Conservation (phyloP, 2,888 invertebrate species). For the Drosophila helvetica region DNA sequence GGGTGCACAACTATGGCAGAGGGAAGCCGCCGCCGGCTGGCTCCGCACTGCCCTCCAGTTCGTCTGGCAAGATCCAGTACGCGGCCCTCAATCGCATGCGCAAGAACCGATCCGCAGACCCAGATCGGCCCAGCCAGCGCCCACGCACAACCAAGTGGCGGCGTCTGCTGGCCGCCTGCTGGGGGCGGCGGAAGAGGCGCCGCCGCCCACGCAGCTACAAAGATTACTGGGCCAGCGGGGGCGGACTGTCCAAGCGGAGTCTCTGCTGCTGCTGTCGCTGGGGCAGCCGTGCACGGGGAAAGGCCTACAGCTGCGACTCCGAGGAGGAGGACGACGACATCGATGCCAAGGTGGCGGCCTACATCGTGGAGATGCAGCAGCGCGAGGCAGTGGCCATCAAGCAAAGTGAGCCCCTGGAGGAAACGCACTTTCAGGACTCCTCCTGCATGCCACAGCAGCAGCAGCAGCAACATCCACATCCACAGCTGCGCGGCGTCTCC, state of each 20-base stretch:
- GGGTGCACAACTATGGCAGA: constrained; percentile 74
- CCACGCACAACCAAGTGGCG: constrained; percentile 34
- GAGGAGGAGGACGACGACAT: constrained; percentile 81
- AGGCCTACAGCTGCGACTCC: constrained; percentile 63
- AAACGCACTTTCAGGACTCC: constrained; percentile 5
- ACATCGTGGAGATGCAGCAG: constrained; percentile 77
- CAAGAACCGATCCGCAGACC: constrained; percentile 41
- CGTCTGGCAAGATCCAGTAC: constrained; percentile 74
- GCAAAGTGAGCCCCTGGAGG: constrained; percentile 61
- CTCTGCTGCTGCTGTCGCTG: constrained; percentile 44
- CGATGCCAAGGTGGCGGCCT: constrained; percentile 81
- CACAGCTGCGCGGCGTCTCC: background rate
- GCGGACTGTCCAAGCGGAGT: constrained; percentile 11
- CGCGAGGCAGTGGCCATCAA: constrained; percentile 58
- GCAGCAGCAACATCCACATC: constrained; percentile 16
- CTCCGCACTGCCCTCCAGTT: constrained; percentile 29
- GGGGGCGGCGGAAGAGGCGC: constrained; percentile 21
- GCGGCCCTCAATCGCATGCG: constrained; percentile 78
- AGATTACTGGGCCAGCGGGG: constrained; percentile 49
- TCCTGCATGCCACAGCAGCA: constrained; percentile 19
- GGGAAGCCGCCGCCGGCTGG: constrained; percentile 41
- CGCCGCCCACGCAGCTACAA: constrained; percentile 48
- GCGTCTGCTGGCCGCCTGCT: constrained; percentile 38
- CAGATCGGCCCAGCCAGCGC: constrained; percentile 19
- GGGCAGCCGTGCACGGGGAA: background rate